phyloP scores from a whole-genome alignment of 2,113 vertebrate genomes.

The Elephantulus edwardii region DNA sequence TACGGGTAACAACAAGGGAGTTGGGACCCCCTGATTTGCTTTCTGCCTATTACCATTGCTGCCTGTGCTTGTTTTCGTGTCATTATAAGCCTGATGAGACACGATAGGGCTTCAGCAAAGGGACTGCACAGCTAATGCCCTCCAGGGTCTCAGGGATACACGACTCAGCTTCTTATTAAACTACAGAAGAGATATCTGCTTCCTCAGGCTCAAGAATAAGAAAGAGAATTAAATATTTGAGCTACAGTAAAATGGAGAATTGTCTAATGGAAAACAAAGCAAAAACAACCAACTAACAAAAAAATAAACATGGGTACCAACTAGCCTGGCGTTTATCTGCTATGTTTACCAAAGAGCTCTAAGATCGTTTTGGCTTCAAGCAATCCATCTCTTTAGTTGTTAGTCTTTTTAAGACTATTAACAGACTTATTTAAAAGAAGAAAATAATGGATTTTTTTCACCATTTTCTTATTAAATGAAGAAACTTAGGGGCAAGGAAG shows the following conservation, averaged over 20 bases:
- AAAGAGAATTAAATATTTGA: slow-evolving; percentile 5
- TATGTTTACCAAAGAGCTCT: neutral
- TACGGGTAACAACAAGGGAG: neutral
- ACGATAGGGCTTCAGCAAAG: neutral
- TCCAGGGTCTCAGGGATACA: neutral
- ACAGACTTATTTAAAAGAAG: neutral
- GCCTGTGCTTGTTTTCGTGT: neutral
- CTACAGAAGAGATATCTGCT: neutral
- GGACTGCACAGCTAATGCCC: neutral
- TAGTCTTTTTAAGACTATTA: neutral
- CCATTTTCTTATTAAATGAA: neutral
- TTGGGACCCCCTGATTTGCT: neutral
- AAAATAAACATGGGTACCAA: neutral
- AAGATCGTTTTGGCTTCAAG: neutral
- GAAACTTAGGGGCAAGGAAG: neutral
- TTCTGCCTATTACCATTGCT: neutral
- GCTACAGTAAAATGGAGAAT: neutral
- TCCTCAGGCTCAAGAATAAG: neutral
- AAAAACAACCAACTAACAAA: neutral
- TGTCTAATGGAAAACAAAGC: neutral
- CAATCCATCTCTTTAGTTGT: neutral
- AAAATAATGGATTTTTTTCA: neutral
- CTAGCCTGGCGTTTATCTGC: neutral
- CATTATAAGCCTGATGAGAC: neutral
- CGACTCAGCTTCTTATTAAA: neutral